Base-by-base conservation (phyloP, 2,888 invertebrate genomes). In the Conus canariensis region DNA sequence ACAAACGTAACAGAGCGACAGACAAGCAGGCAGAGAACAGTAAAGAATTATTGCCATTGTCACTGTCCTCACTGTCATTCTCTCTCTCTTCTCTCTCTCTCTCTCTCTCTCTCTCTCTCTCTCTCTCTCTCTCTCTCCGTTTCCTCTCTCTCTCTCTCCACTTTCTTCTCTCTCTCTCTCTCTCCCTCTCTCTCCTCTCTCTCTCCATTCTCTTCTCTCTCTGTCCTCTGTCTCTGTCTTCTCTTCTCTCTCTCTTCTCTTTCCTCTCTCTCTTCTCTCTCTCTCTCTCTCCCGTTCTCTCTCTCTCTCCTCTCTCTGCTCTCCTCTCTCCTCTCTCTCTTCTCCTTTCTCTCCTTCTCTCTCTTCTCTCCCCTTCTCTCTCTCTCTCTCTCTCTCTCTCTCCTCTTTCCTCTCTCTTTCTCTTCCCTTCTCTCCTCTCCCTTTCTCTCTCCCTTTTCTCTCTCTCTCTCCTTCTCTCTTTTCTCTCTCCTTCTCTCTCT, bases 391-490 rank as follows among this genome's bases (percentile, higher is more conserved):
- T 64, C 60, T 64, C 86, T 67, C 67, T 67, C 60, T 64, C 45
- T 67, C 67, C 30, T 45, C 56, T 45, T 59, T 16, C 30, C 59
- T 58, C 77, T n/a, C 58, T 3, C 83, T 70, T 8, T 14, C 30
- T 70, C 22, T 67, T 64, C 83, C 67, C 67, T 64, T 64, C 45
- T 56, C 83, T 83, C 56, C 64, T 60, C 67, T 45, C 64, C 60
- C 56, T 67, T 60, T 82, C 67, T 67, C 88, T 89, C 83, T 67
- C 88, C 64, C 83, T 45, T 56, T 67, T 89, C 83, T 83, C 88
- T 83, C 67, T 67, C 83, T 60, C 58, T 80, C 64, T 25, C 88
- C 14, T 25, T 60, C 59, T 64, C 89, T 45, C 56, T 59, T 25
- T 30, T 4, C 77, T 64, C 45, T 88, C 82, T 59, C 80, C 16